These are phyloP conservation scores for Axis porcinus DNA, from an alignment of 2,113 vertebrate genomes.

Conservation along the genomic window DNA sequence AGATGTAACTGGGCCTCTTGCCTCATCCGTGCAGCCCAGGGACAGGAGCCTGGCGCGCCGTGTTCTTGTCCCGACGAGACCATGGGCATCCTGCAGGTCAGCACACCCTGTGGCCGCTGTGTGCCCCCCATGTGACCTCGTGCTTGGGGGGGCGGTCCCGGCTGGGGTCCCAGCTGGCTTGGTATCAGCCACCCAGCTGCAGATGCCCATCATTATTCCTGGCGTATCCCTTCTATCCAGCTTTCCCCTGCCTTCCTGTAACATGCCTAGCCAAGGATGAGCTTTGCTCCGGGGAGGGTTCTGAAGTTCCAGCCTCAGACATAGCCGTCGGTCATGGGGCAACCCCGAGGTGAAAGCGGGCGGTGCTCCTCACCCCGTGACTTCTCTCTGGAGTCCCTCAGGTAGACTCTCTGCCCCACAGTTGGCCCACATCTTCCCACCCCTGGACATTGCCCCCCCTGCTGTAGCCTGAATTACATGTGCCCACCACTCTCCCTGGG, in stretches of 20 bases:
- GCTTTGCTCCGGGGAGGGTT: neutral
- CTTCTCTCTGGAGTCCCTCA: neutral
- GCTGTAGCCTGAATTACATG: neutral
- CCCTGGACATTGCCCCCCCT: neutral
- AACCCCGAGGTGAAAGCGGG: neutral
- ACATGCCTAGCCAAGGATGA: neutral
- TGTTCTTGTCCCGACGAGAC: constrained; percentile 55
- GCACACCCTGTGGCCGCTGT: neutral
- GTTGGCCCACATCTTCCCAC: neutral
- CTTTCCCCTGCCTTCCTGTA: neutral
- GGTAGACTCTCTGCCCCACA: neutral
- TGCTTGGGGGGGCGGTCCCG: too few relatives aligned
- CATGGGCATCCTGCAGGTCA: neutral
- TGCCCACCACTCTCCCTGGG: neutral
- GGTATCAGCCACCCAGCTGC: neutral
- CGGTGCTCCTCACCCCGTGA: neutral
- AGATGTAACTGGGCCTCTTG: neutral
- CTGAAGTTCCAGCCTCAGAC: neutral
- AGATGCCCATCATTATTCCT: neutral
- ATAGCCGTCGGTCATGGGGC: neutral
- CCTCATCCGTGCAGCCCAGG: constrained; percentile 65
- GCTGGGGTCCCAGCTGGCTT: neutral
- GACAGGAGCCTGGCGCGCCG: constrained; percentile 72
- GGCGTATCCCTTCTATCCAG: neutral
- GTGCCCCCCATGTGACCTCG: neutral